Base-by-base conservation (phyloP, 1,140 invertebrate genomes). In the Drosophila jambulina region DNA sequence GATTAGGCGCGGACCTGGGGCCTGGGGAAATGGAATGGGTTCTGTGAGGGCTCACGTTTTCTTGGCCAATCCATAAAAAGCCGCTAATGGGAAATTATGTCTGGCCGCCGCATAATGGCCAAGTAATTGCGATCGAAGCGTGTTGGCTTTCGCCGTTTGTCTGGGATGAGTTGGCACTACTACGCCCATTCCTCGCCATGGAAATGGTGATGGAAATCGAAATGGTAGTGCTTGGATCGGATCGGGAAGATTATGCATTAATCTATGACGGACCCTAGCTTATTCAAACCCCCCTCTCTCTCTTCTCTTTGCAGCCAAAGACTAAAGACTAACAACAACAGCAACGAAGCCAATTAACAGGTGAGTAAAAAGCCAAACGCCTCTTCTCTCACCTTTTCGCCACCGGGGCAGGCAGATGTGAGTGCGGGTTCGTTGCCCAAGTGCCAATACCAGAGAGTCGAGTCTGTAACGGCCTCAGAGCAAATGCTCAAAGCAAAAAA, bases 21-120 rank as follows among this genome's bases (percentile, higher is more conserved):
- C 8, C 6, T 25, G 45, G 13, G 23, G 3, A 51, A 32, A 51
- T 51, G 27, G 19, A 51, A 51, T 51, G 49, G 49, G 27, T 51
- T 51, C 49, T 51, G 32, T 21, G 17, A 29, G 48, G 17, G 42
- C 58, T 68, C 84, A 87, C 80, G 72, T 80, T 88, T 80, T 80
- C 68, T 88, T 85, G 48, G 38, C 63, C 57, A 74, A 84, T 83
- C 71, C 49, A 74, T 75, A 63, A 81, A 72, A 77, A 49, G 51
- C 64, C 46, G 48, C 78, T 86, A 87, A 87, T 87, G 80, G 75
- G 63, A 78, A 86, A 78, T 86, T 68, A 75, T 78, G 32, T 62
- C 46, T 75, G 40, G 19, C 21, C 53, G 51, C 68, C 32, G 63
- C 64, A 70, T 72, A 72, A 72, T 70, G 42, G 64, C 49, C 49